Conservation (phyloP, 2,888 invertebrate genomes). For the Lamellibrachia columna region DNA sequence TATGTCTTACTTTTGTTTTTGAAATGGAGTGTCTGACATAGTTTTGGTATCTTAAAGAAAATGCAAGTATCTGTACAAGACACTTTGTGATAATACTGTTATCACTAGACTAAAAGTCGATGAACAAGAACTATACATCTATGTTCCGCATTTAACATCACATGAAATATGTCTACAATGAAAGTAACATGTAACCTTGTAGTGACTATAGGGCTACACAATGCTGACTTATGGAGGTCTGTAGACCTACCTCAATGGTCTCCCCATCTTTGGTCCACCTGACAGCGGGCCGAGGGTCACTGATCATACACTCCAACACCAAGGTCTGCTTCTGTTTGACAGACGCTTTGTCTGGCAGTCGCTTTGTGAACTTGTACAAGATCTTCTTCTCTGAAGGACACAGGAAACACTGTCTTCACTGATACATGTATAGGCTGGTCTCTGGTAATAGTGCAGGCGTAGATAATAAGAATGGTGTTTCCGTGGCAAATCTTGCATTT, state of each 20-base stretch:
- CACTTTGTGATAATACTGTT: no score
- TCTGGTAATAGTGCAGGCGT: background rate
- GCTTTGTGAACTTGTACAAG: constrained; percentile 89
- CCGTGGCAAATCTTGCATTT: no score
- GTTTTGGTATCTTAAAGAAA: no score
- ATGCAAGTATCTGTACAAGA: no score
- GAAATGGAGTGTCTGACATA: no score
- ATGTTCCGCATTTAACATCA: no score
- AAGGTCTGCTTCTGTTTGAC: constrained; percentile 92
- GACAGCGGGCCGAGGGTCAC: constrained; percentile 92
- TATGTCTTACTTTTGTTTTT: background rate
- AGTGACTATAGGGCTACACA: background rate
- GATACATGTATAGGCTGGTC: background rate
- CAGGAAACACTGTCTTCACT: background rate
- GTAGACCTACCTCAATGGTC: constrained; percentile 73
- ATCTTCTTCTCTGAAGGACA: constrained; percentile 86
- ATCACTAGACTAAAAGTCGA: no score
- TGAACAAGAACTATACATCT: no score
- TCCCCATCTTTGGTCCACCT: constrained; percentile 90
- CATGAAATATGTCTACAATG: background rate
- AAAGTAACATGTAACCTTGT: background rate
- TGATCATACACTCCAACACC: constrained; percentile 91
- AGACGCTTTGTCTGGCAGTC: constrained; percentile 85
- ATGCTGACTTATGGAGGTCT: background rate
- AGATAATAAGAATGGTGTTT: no score